These are phyloP conservation scores for Andrena camellia DNA, from an alignment of 2,888 invertebrate genomes.

Conservation along the genomic window DNA sequence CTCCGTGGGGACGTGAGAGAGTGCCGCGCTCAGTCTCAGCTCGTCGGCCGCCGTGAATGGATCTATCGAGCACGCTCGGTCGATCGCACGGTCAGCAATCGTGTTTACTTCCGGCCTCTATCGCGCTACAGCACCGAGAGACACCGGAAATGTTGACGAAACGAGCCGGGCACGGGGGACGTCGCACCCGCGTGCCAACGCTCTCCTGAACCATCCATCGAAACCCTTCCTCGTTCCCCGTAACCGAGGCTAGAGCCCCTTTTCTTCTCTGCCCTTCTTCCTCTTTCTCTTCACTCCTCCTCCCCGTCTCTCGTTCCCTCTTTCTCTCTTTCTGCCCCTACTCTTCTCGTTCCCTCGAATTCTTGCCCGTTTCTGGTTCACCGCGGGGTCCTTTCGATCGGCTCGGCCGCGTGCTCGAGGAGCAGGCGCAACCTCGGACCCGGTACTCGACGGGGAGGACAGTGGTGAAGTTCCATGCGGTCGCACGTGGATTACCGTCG, in stretches of 20 bases:
- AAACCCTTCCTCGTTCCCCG: slow-evolving; percentile 46
- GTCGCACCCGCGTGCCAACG: slow-evolving; percentile 67
- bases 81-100: slow-evolving; percentile 53
- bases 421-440: slow-evolving; percentile 9
- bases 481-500: slow-evolving; percentile 67
- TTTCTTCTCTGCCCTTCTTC: background rate
- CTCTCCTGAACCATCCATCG: slow-evolving; percentile 64
- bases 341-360: too few species aligned
- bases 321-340: background rate
- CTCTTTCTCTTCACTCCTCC: background rate
- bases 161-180: slow-evolving; percentile 66
- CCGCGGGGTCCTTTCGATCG: background rate
- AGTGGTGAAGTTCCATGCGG: slow-evolving; percentile 59
- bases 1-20: slow-evolving; percentile 42
- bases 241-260: slow-evolving; percentile 24
- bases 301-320: too few species aligned
- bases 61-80: slow-evolving; percentile 63
- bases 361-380: background rate
- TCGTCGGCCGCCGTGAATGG: slow-evolving; percentile 73
- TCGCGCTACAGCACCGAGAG: slow-evolving; percentile 23
- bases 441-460: slow-evolving; percentile 20
- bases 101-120: slow-evolving; percentile 64
- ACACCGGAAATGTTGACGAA: slow-evolving; percentile 64
- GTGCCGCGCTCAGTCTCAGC: slow-evolving; percentile 69
- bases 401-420: slow-evolving; percentile 31